Conservation (phyloP, 2,113 vertebrate genomes). For the Meles meles region DNA sequence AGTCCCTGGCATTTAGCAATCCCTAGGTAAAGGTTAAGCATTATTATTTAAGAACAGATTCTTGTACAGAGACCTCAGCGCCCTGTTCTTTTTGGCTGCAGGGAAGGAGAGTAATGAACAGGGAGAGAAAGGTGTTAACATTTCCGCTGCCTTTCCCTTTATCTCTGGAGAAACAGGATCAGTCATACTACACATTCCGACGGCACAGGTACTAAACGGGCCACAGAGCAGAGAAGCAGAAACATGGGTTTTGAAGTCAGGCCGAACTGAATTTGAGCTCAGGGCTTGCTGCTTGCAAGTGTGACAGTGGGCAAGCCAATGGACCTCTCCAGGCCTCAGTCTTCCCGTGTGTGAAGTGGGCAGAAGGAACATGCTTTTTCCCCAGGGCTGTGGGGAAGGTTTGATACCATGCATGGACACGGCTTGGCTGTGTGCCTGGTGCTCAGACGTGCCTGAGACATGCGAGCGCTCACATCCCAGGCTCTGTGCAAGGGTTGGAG, state of each 20-base stretch:
- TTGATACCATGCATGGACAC: background rate
- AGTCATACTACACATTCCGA: background rate
- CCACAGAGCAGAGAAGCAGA: background rate
- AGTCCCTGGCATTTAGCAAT: background rate
- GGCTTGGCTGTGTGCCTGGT: background rate
- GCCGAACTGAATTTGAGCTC: background rate
- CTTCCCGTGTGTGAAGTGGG: background rate
- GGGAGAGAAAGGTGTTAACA: background rate
- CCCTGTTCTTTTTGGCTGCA: background rate
- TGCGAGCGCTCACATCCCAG: fast-evolving
- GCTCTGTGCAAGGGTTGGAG: background rate
- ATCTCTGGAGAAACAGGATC: background rate
- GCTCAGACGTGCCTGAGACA: background rate
- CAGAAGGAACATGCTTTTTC: background rate
- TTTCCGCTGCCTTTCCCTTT: background rate
- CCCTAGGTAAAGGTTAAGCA: background rate
- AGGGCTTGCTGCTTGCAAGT: background rate
- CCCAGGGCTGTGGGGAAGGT: background rate
- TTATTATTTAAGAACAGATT: background rate
- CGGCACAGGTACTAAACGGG: background rate
- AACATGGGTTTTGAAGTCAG: background rate
- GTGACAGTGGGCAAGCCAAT: background rate
- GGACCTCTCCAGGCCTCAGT: background rate
- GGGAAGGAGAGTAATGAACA: background rate
- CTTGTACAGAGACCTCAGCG: background rate